phyloP scores from a whole-genome alignment of 92 coral and sea anemone species.

The Epizoanthus rinbou region DNA sequence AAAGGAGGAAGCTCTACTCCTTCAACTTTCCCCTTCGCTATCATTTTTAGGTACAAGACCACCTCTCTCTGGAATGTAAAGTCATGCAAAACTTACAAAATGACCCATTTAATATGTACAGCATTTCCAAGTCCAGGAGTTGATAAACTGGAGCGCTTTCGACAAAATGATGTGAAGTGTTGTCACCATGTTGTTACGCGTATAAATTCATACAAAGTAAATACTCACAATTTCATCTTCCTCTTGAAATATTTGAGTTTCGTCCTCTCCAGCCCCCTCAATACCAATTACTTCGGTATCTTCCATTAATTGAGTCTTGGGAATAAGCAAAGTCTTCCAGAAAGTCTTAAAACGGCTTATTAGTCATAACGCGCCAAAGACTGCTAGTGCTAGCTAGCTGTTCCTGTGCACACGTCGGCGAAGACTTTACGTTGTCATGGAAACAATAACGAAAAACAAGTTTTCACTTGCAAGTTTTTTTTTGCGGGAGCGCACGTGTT shows the following conservation, averaged over 20 bases:
- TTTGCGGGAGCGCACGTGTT: constrained; percentile 19
- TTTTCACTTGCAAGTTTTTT: neutral
- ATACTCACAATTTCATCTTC: neutral
- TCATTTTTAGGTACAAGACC: constrained; percentile 1
- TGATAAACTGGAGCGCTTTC: neutral
- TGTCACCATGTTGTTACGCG: constrained; percentile 22
- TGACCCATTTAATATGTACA: constrained; percentile 7
- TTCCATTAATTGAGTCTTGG: neutral
- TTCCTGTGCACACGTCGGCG: constrained; percentile 2
- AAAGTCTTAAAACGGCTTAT: too few relatives aligned
- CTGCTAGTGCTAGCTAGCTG: too few relatives aligned
- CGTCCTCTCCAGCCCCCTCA: neutral
- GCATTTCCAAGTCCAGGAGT: neutral
- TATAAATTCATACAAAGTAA: constrained; percentile 20
- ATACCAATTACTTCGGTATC: neutral
- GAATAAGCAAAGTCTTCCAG: neutral
- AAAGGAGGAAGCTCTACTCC: neutral
- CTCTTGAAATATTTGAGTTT: neutral
- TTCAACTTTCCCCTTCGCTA: neutral
- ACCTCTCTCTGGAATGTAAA: neutral
- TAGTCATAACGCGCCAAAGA: constrained; percentile 4
- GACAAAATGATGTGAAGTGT: neutral
- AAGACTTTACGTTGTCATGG: neutral
- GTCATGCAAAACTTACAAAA: neutral
- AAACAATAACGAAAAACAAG: neutral